Conservation (phyloP, 2,888 invertebrate genomes). For the Timema cristinae region DNA sequence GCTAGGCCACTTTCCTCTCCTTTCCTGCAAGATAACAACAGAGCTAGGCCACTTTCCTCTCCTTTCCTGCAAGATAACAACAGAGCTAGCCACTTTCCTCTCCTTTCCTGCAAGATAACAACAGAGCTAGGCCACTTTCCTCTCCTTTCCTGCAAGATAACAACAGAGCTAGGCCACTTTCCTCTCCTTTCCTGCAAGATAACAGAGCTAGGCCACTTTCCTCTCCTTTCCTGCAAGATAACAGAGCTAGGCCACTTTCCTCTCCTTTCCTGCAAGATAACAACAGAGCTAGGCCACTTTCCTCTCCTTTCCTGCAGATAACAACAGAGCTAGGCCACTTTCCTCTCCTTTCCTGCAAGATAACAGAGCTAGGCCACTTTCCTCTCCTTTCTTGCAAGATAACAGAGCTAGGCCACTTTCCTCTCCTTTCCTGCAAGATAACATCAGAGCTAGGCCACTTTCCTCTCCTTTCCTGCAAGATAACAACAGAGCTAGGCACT, state of each 20-base stretch:
- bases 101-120: slow-evolving; percentile 63
- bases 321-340: too few species aligned
- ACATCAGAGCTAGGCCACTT: too few species aligned
- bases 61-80: slow-evolving; percentile 61
- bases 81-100: too few species aligned
- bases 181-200: slow-evolving; percentile 66
- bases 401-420: too few species aligned
- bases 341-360: slow-evolving; percentile 66
- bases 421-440: slow-evolving; percentile 66
- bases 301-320: slow-evolving; percentile 65
- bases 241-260: too few species aligned
- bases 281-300: too few species aligned
- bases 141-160: slow-evolving; percentile 66
- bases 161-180: too few species aligned
- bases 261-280: slow-evolving; percentile 66
- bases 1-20: slow-evolving; percentile 49
- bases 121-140: too few species aligned
- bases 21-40: slow-evolving; percentile 53
- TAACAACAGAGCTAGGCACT: too few species aligned
- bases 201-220: too few species aligned
- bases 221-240: slow-evolving; percentile 66
- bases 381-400: slow-evolving; percentile 66
- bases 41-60: too few species aligned
- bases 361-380: too few species aligned
- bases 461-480: slow-evolving; percentile 66